Base-by-base conservation (phyloP, 1,140 invertebrate genomes). In the Heliothis virescens region DNA sequence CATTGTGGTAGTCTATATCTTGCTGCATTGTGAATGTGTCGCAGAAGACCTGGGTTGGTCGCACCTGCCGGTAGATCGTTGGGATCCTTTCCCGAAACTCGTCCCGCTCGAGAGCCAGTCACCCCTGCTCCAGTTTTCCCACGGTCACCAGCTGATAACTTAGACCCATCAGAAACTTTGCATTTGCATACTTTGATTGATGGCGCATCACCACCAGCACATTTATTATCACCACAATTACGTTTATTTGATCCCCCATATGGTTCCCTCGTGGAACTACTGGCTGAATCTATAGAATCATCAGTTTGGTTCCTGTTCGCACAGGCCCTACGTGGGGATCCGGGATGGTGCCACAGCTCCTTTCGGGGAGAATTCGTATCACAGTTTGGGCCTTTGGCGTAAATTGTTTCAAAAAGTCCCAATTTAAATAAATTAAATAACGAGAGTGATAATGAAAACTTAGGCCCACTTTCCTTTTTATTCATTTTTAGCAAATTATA, bases 71-170 rank as follows among this genome's bases (percentile, higher is more conserved):
- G 91, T 5, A 91, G 72, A 7, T 85, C 84, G 7, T 85, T 84
- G 0, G 85, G 59, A 9, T 88, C 86, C 77, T 89, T 89, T 88
- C 2, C 86, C 86, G 77, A 82, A 0, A 4, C 21, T 3, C 85
- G 80, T 26, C 86, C 85, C 0, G 87, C 86, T 13, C 93, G 86
- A 7, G 93, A 94, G 10, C 93, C 93, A 1, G 93, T 91, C 3
- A 94, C 91, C 0, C 92, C 92, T 12, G 92, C 93, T 0, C 93
- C 93, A 21, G 92, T 91, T 75, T 91, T 94, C 0, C 93, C 93
- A 5, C 93, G 83, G 73, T 94, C 89, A 16, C 89, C 79, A 4
- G 87, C 85, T 0, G 88, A 83, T 41, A 41, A 41, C 5, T 86
- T 87, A 9, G 79, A 75, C 3, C 59, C 48, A 52, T 90, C 84